These are phyloP conservation scores for Columba guinea DNA, from an alignment of 2,797 vertebrate genomes.

Conservation along the genomic window DNA sequence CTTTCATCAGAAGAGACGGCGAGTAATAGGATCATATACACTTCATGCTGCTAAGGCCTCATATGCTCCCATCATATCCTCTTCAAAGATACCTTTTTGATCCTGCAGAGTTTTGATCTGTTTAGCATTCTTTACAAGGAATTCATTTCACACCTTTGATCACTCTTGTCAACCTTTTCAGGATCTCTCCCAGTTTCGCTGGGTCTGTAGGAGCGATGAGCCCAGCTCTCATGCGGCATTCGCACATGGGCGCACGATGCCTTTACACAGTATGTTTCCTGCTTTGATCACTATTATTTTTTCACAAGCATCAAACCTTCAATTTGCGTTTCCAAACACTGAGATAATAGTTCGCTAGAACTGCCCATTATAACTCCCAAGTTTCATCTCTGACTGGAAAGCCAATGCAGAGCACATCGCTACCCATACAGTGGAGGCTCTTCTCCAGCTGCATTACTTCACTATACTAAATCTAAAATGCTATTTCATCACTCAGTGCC, in stretches of 20 bases:
- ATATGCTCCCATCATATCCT: neutral
- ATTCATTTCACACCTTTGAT: neutral
- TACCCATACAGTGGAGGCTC: neutral
- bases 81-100: neutral
- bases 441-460: neutral
- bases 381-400: neutral
- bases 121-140: neutral
- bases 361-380: neutral
- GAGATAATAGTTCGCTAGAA: neutral
- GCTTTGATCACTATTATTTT: neutral
- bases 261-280: neutral
- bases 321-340: neutral
- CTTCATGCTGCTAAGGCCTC: neutral
- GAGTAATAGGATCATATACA: neutral
- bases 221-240: neutral
- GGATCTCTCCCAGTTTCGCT: neutral
- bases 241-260: fast-evolving
- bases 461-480: neutral
- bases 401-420: neutral
- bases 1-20: neutral
- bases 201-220: fast-evolving
- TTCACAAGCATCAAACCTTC: neutral
- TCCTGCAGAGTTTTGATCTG: neutral
- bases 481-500: neutral
- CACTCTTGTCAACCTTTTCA: neutral